Evolutionary conservation across 2,113 vertebrate genomes (phyloP).

Genomic region (Centropus bengalensis): DNA sequence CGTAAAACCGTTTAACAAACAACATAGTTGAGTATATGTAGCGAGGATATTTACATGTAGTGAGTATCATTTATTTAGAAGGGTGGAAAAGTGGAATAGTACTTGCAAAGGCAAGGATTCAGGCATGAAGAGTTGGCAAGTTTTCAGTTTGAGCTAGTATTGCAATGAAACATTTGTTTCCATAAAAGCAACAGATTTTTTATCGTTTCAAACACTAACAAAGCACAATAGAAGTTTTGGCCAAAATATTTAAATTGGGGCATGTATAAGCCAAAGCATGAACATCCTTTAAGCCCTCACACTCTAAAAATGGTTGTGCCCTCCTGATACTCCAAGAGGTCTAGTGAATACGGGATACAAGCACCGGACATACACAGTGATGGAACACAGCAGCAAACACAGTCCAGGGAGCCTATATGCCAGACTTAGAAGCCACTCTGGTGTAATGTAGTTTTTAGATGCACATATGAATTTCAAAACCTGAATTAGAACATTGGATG

Average conservation of each 20-base stretch:
- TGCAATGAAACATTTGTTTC: not conserved
- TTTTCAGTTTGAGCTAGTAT: not conserved
- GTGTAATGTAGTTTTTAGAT: not conserved
- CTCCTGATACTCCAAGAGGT: not conserved
- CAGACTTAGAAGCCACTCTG: not conserved
- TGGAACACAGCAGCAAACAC: not conserved
- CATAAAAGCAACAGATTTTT: not conserved
- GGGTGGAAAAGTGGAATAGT: not conserved
- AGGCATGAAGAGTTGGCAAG: not conserved
- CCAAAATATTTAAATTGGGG: not conserved
- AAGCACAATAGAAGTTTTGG: not conserved
- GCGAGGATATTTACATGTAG: not conserved
- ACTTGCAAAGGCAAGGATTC: slow-evolving; percentile 48
- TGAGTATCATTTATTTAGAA: slow-evolving; percentile 18
- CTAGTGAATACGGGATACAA: not conserved
- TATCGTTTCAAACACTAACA: not conserved
- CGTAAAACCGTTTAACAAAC: slow-evolving; percentile 56
- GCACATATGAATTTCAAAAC: not conserved
- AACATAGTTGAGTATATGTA: not conserved
- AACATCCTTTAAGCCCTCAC: not conserved
- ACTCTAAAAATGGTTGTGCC: not conserved
- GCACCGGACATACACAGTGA: not conserved
- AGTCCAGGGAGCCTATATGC: not conserved
- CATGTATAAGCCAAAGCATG: not conserved
- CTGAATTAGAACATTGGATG: not conserved